A percentile compares a stretch with the other conserved stretches of the same genome.
Conservation (phyloP, 2,888 invertebrate genomes). For the Erebia palarica region DNA sequence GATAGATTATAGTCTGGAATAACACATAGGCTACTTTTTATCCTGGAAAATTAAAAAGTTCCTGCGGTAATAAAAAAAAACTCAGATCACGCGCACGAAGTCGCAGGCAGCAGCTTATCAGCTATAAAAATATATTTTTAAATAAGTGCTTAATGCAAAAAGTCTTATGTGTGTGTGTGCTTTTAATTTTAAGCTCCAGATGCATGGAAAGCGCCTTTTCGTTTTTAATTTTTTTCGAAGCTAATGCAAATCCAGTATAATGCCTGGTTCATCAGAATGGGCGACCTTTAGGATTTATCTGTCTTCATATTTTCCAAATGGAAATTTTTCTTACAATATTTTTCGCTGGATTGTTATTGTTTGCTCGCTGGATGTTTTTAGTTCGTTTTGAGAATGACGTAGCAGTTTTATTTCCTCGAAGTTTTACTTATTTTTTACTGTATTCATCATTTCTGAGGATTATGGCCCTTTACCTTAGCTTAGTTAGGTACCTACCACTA, state of each 20-base stretch:
- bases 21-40: too few species aligned
- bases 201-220: conserved; percentile 24
- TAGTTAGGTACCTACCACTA: too few species aligned
- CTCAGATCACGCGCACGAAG: too few species aligned
- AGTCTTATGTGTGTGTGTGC: not conserved
- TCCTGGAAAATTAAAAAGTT: too few species aligned
- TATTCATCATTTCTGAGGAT: too few species aligned
- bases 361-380: conserved; percentile 4
- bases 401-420: not conserved
- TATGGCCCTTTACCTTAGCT: too few species aligned
- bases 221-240: conserved; percentile 26
- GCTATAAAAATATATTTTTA: not conserved
- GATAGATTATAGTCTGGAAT: too few species aligned
- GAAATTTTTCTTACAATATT: conserved; percentile 16
- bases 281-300: conserved; percentile 21
- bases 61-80: too few species aligned
- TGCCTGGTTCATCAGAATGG: conserved; percentile 22
- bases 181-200: conserved; percentile 21
- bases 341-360: conserved; percentile 6
- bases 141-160: not conserved
- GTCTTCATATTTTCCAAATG: conserved; percentile 20
- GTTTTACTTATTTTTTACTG: too few species aligned
- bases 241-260: conserved; percentile 31
- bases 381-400: not conserved
- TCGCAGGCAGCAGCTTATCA: too few species aligned